phyloP scores from a whole-genome alignment of 1,140 invertebrate species.

The Drosophila equinoxialis region DNA sequence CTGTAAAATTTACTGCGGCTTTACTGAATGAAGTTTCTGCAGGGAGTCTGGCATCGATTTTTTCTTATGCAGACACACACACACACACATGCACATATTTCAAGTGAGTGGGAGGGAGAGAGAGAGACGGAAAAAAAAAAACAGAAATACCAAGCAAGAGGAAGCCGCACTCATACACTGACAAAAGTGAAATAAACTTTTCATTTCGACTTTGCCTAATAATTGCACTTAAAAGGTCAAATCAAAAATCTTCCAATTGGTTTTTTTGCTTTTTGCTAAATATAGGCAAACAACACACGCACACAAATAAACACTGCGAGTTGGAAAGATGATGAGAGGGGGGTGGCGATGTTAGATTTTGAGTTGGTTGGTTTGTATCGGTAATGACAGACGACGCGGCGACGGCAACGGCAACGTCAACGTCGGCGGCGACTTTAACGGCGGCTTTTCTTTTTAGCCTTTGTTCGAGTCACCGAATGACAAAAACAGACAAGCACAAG shows the following conservation, averaged over 20 bases:
- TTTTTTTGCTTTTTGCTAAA: conserved; percentile 62
- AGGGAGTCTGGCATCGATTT: conserved; percentile 80
- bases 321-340: conserved; percentile 36
- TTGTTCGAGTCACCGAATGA: conserved; percentile 33
- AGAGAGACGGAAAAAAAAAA: not conserved
- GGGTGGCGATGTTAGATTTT: conserved; percentile 26
- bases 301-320: conserved; percentile 14
- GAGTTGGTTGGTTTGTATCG: conserved; percentile 14
- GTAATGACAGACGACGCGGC: conserved; percentile 64
- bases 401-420: conserved; percentile 34
- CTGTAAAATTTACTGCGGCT: conserved; percentile 68
- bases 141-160: not conserved
- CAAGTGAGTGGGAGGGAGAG: not conserved
- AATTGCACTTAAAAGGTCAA: conserved; percentile 67
- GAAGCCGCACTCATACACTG: conserved; percentile 31
- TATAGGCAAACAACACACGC: conserved; percentile 41
- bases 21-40: conserved; percentile 73
- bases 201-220: conserved; percentile 41
- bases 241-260: conserved; percentile 60
- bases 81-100: conserved; percentile 36
- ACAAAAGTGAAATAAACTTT: conserved; percentile 19
- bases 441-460: conserved; percentile 24
- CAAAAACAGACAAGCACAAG: conserved; percentile 47
- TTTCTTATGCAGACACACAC: conserved; percentile 64
- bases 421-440: conserved; percentile 25